phyloP scores from a whole-genome alignment of 2,888 invertebrate genomes.

The Agrochola litura region DNA sequence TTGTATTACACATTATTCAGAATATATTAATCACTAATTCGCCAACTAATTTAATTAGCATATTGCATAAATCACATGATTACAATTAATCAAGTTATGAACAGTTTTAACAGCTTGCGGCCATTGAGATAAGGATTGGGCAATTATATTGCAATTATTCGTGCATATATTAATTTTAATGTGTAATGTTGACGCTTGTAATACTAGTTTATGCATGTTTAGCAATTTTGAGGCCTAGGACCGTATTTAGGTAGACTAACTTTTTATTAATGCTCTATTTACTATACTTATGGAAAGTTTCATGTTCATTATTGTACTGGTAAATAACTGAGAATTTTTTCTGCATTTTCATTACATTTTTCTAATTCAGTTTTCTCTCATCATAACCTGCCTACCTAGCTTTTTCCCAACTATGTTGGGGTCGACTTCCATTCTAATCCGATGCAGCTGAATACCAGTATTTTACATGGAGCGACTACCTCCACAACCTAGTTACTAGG shows the following conservation, averaged over 20 bases:
- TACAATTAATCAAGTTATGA: constrained; percentile 44
- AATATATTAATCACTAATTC: constrained; percentile 16
- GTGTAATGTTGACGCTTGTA: neutral
- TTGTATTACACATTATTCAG: neutral
- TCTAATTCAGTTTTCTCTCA: neutral
- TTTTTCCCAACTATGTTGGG: too few species aligned
- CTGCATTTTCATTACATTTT: too few species aligned
- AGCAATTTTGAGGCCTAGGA: constrained; percentile 4
- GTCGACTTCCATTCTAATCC: too few species aligned
- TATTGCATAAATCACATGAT: constrained; percentile 30
- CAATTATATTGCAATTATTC: constrained; percentile 40
- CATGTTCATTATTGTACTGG: too few species aligned
- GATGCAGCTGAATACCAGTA: too few species aligned
- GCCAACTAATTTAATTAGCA: constrained; percentile 26
- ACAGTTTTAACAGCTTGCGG: constrained; percentile 22
- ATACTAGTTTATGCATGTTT: constrained; percentile 13
- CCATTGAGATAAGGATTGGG: constrained; percentile 41
- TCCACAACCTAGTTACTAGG: too few species aligned
- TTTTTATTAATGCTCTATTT: neutral
- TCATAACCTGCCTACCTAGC: too few species aligned
- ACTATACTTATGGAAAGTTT: too few species aligned
- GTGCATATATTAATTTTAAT: constrained; percentile 35
- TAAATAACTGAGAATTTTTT: too few species aligned
- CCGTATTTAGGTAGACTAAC: neutral
- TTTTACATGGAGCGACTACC: too few species aligned